These are phyloP conservation scores for Percopsis transmontana DNA, from an alignment of 2,113 vertebrate genomes.

Conservation along the genomic window DNA sequence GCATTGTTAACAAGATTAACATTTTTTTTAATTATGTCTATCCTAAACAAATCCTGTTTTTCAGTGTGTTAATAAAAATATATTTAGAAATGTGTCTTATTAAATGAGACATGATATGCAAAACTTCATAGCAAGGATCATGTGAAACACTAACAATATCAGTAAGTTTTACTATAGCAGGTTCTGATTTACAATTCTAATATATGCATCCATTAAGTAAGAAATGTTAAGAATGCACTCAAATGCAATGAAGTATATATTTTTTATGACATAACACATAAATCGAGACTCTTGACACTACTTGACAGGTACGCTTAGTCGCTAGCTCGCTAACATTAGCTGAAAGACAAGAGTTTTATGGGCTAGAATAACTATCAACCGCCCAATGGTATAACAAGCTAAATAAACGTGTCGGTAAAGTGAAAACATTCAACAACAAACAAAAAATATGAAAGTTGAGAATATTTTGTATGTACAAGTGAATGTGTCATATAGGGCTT, in stretches of 20 bases:
- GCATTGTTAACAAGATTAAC: too few relatives aligned
- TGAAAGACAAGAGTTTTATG: constrained; percentile 24
- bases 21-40: too few relatives aligned
- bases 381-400: not conserved
- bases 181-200: too few relatives aligned
- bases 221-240: not conserved
- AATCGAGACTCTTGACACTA: not conserved
- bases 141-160: too few relatives aligned
- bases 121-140: too few relatives aligned
- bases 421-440: not conserved
- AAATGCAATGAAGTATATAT: not conserved
- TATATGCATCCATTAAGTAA: not conserved
- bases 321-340: constrained; percentile 19
- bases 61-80: too few relatives aligned
- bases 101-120: too few relatives aligned
- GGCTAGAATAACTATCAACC: constrained; percentile 20
- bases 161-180: too few relatives aligned
- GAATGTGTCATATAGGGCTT: constrained; percentile 12
- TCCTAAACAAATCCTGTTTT: too few relatives aligned
- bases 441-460: not conserved
- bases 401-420: not conserved
- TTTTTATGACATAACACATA: not conserved
- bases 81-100: too few relatives aligned
- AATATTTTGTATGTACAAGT: not conserved
- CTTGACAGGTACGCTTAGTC: constrained; percentile 15